Conservation (phyloP, 92 coral and sea anemone genomes). For the Zoanthus gigantus region DNA sequence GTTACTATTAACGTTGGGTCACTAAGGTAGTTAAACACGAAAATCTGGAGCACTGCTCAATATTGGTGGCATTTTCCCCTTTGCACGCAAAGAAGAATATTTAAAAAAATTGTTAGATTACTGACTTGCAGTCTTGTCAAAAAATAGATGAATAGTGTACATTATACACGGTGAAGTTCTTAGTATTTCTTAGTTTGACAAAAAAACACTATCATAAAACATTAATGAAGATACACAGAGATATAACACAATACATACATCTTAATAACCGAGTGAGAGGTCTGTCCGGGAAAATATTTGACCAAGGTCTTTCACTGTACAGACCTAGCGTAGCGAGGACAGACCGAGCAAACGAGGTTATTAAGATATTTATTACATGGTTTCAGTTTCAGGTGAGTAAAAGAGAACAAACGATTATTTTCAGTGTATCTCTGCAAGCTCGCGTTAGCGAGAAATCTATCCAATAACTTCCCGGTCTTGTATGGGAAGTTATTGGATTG, state of each 20-base stretch:
- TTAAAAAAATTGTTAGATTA: neutral
- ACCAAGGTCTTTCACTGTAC: too few relatives aligned
- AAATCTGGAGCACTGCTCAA: constrained; percentile 8
- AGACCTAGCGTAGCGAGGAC: too few relatives aligned
- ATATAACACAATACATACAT: constrained; percentile 13
- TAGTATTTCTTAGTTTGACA: constrained; percentile 5
- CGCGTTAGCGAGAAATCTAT: too few relatives aligned
- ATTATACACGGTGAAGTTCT: neutral
- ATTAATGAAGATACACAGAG: constrained; percentile 12
- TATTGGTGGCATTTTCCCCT: neutral
- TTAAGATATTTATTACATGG: too few relatives aligned
- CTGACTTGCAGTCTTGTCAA: neutral
- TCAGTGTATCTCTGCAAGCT: too few relatives aligned
- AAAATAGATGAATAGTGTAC: neutral
- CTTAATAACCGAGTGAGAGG: too few relatives aligned
- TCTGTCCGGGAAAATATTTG: too few relatives aligned
- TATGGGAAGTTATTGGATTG: too few relatives aligned
- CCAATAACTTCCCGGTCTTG: too few relatives aligned
- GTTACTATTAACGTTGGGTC: neutral
- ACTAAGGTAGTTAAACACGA: neutral
- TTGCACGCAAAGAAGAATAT: constrained; percentile 18
- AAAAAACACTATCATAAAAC: neutral
- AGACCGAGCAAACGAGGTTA: too few relatives aligned
- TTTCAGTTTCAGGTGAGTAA: too few relatives aligned
- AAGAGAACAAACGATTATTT: too few relatives aligned